These are phyloP conservation scores for Leptobrachium ailaonicum DNA, from an alignment of 2,113 vertebrate genomes.

Conservation along the genomic window DNA sequence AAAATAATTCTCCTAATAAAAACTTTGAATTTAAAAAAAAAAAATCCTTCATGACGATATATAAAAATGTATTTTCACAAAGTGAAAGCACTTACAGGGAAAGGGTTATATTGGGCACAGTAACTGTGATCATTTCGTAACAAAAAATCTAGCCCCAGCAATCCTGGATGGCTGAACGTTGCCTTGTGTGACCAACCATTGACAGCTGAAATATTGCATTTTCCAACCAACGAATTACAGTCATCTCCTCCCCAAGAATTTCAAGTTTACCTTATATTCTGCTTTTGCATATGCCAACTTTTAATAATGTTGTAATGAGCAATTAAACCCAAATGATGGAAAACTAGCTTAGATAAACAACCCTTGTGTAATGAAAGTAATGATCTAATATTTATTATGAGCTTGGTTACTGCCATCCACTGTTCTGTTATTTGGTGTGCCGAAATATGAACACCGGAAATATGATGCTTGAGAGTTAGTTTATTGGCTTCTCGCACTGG, in stretches of 20 bases:
- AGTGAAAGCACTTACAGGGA: too few species aligned
- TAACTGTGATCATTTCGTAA: too few species aligned
- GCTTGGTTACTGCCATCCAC: conserved; percentile 38
- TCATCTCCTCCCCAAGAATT: not conserved
- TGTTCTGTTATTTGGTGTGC: conserved; percentile 34
- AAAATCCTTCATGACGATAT: too few species aligned
- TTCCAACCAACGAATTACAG: too few species aligned
- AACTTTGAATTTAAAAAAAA: too few species aligned
- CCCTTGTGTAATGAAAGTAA: conserved; percentile 48
- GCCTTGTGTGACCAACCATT: too few species aligned
- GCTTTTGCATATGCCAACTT: conserved; percentile 42
- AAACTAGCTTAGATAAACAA: conserved; percentile 47
- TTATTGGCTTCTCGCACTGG: conserved; percentile 40
- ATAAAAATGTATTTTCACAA: too few species aligned
- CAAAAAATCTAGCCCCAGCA: too few species aligned
- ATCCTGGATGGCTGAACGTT: too few species aligned
- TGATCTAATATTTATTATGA: conserved; percentile 51
- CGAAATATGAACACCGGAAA: conserved; percentile 44
- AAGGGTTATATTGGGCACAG: too few species aligned
- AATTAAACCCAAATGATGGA: conserved; percentile 47
- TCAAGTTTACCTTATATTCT: conserved; percentile 35
- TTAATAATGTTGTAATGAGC: conserved; percentile 49
- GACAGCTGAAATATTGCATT: too few species aligned
- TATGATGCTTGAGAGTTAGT: conserved; percentile 43
- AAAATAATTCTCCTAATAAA: too few species aligned